These are phyloP conservation scores for Coracias cyanogaster DNA, from an alignment of 2,797 vertebrate genomes.

Conservation along the genomic window DNA sequence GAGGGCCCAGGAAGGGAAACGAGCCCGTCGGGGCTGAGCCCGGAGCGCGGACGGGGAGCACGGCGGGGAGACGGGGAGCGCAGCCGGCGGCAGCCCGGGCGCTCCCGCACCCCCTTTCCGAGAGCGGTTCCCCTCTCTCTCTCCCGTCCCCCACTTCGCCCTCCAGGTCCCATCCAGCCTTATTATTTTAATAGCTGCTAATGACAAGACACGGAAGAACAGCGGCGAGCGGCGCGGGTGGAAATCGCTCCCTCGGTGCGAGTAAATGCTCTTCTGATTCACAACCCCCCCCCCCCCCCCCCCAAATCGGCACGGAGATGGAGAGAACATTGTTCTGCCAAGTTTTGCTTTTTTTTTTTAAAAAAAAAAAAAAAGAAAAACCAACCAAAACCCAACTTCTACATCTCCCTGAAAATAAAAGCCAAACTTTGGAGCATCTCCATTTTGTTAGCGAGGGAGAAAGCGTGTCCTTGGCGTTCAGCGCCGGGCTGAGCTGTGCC, in stretches of 20 bases:
- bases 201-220: background rate
- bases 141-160: background rate
- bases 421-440: background rate
- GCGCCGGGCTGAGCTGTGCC: background rate
- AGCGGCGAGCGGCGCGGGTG: background rate
- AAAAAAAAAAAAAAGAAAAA: no score
- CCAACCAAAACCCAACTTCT: background rate
- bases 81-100: background rate
- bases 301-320: background rate
- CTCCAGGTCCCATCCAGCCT: background rate
- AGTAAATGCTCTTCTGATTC: background rate
- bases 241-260: slow-evolving; percentile 8
- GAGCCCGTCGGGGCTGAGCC: background rate
- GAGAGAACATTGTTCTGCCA: background rate
- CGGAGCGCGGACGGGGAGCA: background rate
- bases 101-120: background rate
- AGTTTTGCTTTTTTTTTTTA: background rate
- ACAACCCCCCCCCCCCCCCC: background rate
- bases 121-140: background rate
- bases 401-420: background rate
- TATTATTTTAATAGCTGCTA: background rate
- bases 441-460: background rate
- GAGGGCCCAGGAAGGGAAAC: background rate
- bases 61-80: accelerated
- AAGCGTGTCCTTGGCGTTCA: background rate